Conservation (phyloP, 2,113 vertebrate species). For the Gambusia holbrooki region DNA sequence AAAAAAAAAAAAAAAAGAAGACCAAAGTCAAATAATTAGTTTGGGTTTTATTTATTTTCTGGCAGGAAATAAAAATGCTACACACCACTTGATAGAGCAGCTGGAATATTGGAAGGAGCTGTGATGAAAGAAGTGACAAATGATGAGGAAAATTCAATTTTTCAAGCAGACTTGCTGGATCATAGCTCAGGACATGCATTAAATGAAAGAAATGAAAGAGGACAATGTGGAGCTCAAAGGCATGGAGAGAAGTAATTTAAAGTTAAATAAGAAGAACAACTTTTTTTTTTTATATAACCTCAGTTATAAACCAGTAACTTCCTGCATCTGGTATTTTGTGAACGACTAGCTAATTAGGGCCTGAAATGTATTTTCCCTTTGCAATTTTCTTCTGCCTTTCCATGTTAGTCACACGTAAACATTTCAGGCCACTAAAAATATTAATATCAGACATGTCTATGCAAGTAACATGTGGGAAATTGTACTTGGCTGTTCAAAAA, state of each 20-base stretch:
- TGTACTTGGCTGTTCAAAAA: no score
- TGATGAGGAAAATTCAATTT: constrained; percentile 34
- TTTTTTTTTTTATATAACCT: neutral
- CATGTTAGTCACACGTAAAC: neutral
- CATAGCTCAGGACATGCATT: neutral
- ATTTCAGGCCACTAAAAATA: neutral
- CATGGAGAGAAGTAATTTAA: neutral
- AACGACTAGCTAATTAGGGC: no score
- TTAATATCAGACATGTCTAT: neutral
- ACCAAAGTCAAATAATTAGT: neutral
- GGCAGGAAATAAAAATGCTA: neutral
- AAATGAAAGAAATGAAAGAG: neutral
- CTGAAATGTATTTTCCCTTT: neutral
- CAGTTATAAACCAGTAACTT: neutral
- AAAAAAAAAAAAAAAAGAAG: neutral
- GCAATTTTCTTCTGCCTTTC: no score
- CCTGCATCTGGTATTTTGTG: neutral
- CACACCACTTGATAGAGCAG: neutral
- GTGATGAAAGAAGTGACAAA: constrained; percentile 17
- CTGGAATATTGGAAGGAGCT: neutral
- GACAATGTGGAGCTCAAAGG: neutral
- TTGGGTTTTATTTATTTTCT: neutral
- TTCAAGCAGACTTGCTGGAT: neutral
- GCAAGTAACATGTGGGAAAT: no score
- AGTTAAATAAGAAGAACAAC: neutral